These are phyloP conservation scores for Halocynthia roretzi DNA, from an alignment of 23 tunicate species.

Conservation along the genomic window DNA sequence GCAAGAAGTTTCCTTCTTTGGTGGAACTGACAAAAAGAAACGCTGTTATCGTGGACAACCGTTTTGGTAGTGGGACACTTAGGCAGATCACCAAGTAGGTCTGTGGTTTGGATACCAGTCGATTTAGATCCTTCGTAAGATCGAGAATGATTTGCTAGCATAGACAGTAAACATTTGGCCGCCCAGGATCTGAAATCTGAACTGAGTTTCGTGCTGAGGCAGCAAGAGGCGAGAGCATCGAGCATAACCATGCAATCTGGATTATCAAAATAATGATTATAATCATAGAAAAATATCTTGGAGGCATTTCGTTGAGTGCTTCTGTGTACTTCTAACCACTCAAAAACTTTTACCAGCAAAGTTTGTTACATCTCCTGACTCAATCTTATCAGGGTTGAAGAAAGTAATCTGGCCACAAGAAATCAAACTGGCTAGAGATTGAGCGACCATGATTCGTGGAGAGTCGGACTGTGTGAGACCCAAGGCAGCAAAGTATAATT, in stretches of 20 bases:
- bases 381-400: background rate
- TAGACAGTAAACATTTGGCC: conserved; percentile 35
- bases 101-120: background rate
- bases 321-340: no score
- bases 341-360: no score
- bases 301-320: no score
- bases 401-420: conserved; percentile 10
- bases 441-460: conserved; percentile 14
- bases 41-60: conserved; percentile 50
- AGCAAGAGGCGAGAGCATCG: conserved; percentile 79
- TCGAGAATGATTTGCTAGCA: conserved; percentile 31
- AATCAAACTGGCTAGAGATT: conserved; percentile 6
- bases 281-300: no score
- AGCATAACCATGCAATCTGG: conserved; percentile 48
- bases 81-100: conserved; percentile 30
- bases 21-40: conserved; percentile 39
- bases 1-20: conserved; percentile 44
- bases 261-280: background rate
- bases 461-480: conserved; percentile 37
- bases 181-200: conserved; percentile 59
- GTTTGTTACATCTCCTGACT: background rate
- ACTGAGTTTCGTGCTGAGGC: conserved; percentile 48
- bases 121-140: background rate
- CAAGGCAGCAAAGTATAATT: conserved; percentile 40
- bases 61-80: conserved; percentile 24